Evolutionary conservation across 2,797 vertebrate species (phyloP).

Genomic region (Dermochelys coriacea): DNA sequence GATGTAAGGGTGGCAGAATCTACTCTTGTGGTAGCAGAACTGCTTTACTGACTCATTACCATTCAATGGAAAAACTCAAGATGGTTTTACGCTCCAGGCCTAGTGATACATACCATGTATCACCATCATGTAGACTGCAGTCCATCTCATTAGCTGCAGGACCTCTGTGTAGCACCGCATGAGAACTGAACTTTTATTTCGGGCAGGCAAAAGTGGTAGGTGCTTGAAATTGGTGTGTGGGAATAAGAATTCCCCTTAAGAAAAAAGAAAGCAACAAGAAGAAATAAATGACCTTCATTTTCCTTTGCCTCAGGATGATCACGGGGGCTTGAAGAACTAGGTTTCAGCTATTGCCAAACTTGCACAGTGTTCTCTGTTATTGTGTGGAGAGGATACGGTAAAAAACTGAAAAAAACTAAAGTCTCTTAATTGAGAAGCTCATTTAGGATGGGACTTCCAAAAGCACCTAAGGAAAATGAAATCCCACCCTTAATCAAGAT

Average conservation of each 20-base stretch:
- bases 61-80: slow-evolving; percentile 16
- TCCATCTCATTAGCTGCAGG: neutral
- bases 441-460: slow-evolving; percentile 34
- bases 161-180: neutral
- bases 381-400: neutral
- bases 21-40: slow-evolving; percentile 7
- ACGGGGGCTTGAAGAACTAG: neutral
- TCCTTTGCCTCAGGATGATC: neutral
- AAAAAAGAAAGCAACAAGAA: neutral
- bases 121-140: neutral
- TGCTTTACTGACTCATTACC: slow-evolving; percentile 10
- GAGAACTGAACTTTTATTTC: neutral
- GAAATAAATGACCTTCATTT: neutral
- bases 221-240: neutral
- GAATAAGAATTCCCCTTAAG: neutral
- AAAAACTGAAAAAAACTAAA: neutral
- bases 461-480: neutral
- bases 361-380: fast-evolving
- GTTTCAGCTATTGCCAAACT: neutral
- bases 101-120: slow-evolving; percentile 35
- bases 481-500: neutral
- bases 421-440: neutral
- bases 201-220: neutral
- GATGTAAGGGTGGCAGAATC: neutral
- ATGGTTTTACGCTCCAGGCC: slow-evolving; percentile 14